Evolutionary conservation across 1,140 invertebrate species (phyloP), one percentile per base, ranked within the genome.

Genomic region (Sitodiplosis mosellana): DNA sequence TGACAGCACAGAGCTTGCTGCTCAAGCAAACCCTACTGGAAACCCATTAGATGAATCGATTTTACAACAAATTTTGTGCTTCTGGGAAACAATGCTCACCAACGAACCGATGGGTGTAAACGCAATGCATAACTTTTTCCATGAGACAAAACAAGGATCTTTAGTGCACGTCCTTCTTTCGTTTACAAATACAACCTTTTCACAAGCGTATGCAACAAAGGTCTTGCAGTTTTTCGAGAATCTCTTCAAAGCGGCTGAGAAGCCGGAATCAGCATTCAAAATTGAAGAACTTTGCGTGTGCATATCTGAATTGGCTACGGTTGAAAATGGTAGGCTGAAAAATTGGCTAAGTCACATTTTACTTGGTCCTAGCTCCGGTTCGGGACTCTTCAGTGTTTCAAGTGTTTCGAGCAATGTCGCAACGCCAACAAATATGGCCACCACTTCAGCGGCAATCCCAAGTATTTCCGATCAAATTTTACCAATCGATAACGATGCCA

Each of bases 71-170:
- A 55, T 64, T 19, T 48, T 64, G 56, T 48, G 81, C 52, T 90
- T 87, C 56, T 83, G 90, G 75, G 87, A 90, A 63, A 77, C 78
- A 51, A 73, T 89, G 45, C 57, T 93, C 10, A 87, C 91, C 22
- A n/a, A n/a, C n/a, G 82, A 81, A 51, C 69, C 78, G 12, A 70
- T 79, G 1, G 88, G 87, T 0, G 74, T 83, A 41, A 73, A 78
- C 54, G 87, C 89, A 0, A 74, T 93, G 53, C 79, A 85, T 49
- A 69, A 76, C 50, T 88, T 92, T 54, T 91, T 91, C 50, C 72
- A 71, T 2, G 71, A 74, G 57, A 67, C 49, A 55, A 65, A 63
- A 70, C 48, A 72, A 59, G 61, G 73, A 60, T 71, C 78, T 61
- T 60, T 85, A 36, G 68, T 83, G 1, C 80, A 80, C 42, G 70